Evolutionary conservation across 2,888 invertebrate genomes (phyloP), one percentile per base, ranked within the genome.

Genomic region (Hypomecis punctinalis): DNA sequence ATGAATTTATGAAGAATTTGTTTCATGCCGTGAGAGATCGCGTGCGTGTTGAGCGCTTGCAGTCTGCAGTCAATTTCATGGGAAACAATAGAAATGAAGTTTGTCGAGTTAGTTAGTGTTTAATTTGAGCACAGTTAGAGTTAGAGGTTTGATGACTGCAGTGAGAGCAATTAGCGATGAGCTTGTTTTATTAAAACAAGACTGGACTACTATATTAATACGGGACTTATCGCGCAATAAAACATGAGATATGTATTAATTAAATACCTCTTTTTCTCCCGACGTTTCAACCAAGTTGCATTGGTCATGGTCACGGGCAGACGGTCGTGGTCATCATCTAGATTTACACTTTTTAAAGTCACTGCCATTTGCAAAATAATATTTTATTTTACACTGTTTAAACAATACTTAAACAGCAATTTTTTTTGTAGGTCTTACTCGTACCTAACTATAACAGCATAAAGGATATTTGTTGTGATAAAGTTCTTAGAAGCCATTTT

Each of bases 61-160:
- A 72, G 73, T 45, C 57, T 77, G 78, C 74, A 74, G 73, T 69
- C 65, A 73, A 80, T 82, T 82, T 83, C 77, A 81, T 81, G 80
- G 76, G 81, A 82, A 81, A 73, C 73, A 75, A 72, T 75, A 64
- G 70, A 70, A 68, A 66, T 66, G 47, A 49, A 69, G 69, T 71
- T 69, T 72, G 70, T 70, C 68, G 67, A 71, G 68, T 70, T 70
- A 60, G 68, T 71, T 71, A 70, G 63, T 63, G 66, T 47, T 70
- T 67, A 43, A 67, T 68, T 68, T 49, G 63, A 56, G 46, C 58
- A 51, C 67, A 61, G 63, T 63, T 62, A 64, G 48, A 61, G 63
- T 63, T 62, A 64, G 48, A 52, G 35, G 65, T 63, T 66, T 69
- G 54, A 42, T 9, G 23, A n/a, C 40, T 52, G 33, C n/a, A 51